These are phyloP conservation scores for Cataglyphis cursor DNA, from an alignment of 2,888 invertebrate species.

Conservation along the genomic window DNA sequence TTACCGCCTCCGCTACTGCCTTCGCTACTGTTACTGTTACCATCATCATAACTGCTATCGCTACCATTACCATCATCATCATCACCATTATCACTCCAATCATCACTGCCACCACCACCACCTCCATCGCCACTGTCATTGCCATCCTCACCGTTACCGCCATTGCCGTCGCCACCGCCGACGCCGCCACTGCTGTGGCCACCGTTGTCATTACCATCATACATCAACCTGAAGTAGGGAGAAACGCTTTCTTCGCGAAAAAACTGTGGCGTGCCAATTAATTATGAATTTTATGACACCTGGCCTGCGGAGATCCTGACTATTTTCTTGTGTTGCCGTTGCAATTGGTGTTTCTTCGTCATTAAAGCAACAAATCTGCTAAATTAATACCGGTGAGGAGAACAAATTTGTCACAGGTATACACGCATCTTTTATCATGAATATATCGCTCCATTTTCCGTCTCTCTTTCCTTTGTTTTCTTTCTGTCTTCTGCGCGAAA, in stretches of 20 bases:
- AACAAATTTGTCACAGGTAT: conserved; percentile 73
- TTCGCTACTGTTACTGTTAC: too few species aligned
- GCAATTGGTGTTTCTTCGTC: conserved; percentile 68
- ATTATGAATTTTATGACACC: conserved; percentile 76
- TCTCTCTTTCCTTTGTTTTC: conserved; percentile 38
- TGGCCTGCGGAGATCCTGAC: conserved; percentile 69
- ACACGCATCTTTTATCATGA: conserved; percentile 18
- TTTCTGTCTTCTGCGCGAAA: neutral
- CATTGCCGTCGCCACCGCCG: neutral
- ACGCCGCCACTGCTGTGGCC: neutral
- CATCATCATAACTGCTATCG: neutral
- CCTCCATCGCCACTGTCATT: neutral
- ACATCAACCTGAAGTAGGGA: conserved; percentile 33
- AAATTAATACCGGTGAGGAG: conserved; percentile 71
- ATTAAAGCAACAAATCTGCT: conserved; percentile 44
- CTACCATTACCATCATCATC: neutral
- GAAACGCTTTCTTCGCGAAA: conserved; percentile 22
- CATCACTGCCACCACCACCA: neutral
- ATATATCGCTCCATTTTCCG: neutral
- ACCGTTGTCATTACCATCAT: neutral
- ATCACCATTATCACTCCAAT: neutral
- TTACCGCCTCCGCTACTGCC: neutral
- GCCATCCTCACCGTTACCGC: neutral
- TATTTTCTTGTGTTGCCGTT: conserved; percentile 66
- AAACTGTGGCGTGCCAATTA: conserved; percentile 68